phyloP scores from a whole-genome alignment of 2,888 invertebrate species.

The Yponomeuta sedellus region DNA sequence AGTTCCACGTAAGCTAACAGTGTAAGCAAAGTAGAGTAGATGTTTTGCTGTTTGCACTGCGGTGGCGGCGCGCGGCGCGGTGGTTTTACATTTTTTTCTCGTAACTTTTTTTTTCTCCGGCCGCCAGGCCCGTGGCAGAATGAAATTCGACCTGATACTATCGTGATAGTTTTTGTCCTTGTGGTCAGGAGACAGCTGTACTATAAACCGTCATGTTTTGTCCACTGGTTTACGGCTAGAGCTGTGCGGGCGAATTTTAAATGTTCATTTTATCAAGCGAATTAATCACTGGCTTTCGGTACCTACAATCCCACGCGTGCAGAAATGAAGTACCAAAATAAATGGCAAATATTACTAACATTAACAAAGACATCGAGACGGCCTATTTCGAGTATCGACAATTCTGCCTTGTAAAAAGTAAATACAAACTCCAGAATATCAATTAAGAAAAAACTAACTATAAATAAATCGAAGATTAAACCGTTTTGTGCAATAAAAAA shows the following conservation, averaged over 20 bases:
- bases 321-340: no score
- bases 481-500: slow-evolving; percentile 18
- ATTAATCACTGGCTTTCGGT: background rate
- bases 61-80: slow-evolving; percentile 30
- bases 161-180: slow-evolving; percentile 66
- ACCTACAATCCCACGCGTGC: no score
- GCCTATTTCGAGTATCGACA: background rate
- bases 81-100: slow-evolving; percentile 36
- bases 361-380: no score
- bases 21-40: slow-evolving; percentile 21
- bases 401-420: background rate
- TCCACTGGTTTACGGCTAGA: slow-evolving; percentile 45
- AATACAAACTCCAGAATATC: background rate
- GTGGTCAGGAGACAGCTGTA: slow-evolving; percentile 71
- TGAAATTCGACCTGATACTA: slow-evolving; percentile 74
- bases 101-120: slow-evolving; percentile 46
- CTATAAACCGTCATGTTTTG: slow-evolving; percentile 50
- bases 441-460: slow-evolving; percentile 9
- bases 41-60: slow-evolving; percentile 49
- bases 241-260: background rate
- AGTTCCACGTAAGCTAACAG: slow-evolving; percentile 46
- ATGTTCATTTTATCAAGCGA: background rate
- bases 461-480: slow-evolving; percentile 9
- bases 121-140: slow-evolving; percentile 50
- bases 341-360: no score